These are phyloP conservation scores for Ligdia adustata DNA, from an alignment of 2,888 invertebrate species.

Conservation along the genomic window DNA sequence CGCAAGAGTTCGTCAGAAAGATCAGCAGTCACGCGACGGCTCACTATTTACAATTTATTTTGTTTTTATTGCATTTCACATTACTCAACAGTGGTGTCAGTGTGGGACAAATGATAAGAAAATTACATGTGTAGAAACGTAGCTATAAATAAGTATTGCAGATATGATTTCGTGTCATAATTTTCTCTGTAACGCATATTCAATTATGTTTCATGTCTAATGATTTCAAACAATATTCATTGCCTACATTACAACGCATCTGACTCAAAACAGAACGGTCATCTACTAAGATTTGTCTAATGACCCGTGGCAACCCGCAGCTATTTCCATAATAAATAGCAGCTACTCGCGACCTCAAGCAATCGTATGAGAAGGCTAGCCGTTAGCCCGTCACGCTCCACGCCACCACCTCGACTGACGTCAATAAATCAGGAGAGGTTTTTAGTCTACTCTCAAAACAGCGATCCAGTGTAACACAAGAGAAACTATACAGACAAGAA, in stretches of 20 bases:
- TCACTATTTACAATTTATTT: constrained; percentile 34
- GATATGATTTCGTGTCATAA: too few species aligned
- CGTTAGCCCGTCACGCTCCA: constrained; percentile 63
- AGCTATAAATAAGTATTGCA: too few species aligned
- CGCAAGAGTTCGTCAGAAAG: constrained; percentile 59
- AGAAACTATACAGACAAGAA: neutral
- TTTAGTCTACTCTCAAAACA: constrained; percentile 41
- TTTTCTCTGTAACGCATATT: too few species aligned
- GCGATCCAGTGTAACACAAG: too few species aligned
- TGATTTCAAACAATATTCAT: too few species aligned
- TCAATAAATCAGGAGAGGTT: constrained; percentile 53
- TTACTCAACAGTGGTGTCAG: constrained; percentile 27
- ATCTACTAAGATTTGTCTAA: constrained; percentile 48
- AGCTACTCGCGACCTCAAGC: constrained; percentile 36
- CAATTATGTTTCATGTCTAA: too few species aligned
- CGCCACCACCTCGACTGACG: constrained; percentile 28
- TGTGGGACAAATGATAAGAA: constrained; percentile 10
- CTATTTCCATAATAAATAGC: constrained; percentile 66
- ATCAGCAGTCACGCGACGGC: constrained; percentile 66
- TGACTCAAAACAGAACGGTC: constrained; percentile 43
- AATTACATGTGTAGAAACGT: too few species aligned
- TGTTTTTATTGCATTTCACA: constrained; percentile 35
- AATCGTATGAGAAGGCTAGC: constrained; percentile 42
- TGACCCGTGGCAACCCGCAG: constrained; percentile 54
- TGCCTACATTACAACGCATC: too few species aligned